Conservation (phyloP, 2,113 vertebrate species). For the Monopterus albus region DNA sequence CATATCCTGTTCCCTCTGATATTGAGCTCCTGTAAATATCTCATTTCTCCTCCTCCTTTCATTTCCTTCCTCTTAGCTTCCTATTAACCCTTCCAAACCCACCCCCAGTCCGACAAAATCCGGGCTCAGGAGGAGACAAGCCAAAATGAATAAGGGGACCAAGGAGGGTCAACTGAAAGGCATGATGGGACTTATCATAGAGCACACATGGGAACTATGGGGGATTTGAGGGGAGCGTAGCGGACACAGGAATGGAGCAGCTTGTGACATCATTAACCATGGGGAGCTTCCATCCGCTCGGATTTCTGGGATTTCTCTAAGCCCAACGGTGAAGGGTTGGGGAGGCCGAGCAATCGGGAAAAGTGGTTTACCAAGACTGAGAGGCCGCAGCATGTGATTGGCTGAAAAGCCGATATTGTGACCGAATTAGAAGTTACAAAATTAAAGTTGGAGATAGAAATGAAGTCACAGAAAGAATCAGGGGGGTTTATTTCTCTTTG, state of each 20-base stretch:
- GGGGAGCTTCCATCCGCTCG: conserved; percentile 72
- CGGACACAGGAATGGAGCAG: conserved; percentile 79
- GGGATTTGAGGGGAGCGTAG: conserved; percentile 75
- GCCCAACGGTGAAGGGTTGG: conserved; percentile 60
- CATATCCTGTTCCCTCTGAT: conserved; percentile 28
- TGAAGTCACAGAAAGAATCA: neutral
- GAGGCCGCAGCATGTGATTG: conserved; percentile 19
- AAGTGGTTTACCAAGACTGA: conserved; percentile 16
- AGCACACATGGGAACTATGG: conserved; percentile 73
- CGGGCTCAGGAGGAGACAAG: conserved; percentile 53
- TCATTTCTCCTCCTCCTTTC: conserved; percentile 34
- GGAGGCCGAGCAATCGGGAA: conserved; percentile 38
- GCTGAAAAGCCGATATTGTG: conserved; percentile 33
- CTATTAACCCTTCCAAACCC: conserved; percentile 72
- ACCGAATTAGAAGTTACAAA: conserved; percentile 53
- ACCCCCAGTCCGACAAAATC: conserved; percentile 62
- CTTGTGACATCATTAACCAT: conserved; percentile 83
- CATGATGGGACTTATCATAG: conserved; percentile 80
- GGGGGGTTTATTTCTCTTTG: conserved; percentile 1
- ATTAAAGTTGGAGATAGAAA: conserved; percentile 22
- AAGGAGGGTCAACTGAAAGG: conserved; percentile 77
- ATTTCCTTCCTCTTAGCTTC: conserved; percentile 60
- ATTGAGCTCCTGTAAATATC: conserved; percentile 43
- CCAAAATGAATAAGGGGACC: conserved; percentile 52
- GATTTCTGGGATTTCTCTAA: conserved; percentile 80